Base-by-base conservation (phyloP, 2,797 vertebrate species). In the Telmatherina bonti region DNA sequence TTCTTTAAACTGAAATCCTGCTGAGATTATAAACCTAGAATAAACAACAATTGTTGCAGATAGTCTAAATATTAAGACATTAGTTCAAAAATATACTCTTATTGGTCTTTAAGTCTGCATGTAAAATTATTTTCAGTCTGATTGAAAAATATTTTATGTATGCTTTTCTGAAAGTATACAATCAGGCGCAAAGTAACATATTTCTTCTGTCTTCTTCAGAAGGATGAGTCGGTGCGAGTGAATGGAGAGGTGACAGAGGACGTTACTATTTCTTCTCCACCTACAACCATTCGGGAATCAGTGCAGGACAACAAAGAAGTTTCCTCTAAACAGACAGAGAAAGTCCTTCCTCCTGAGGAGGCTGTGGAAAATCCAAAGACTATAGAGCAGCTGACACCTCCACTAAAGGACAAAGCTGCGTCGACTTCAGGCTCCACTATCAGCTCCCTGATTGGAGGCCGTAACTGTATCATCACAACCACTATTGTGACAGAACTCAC, bases 141-240 rank as follows among this genome's bases (percentile, higher is more conserved):
- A 22, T 49, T 57, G 5, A 26, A 57, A 43, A 31, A 16, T 15
- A 27, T 49, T 36, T 35, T 26, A 33, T 8, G 12, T n/a, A 24
- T 45, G n/a, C 20, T 51, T 27, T 29, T 16, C 1, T 59, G 53
- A 43, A 69, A n/a, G n/a, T 26, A 31, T 20, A 27, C 57, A 53
- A 43, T 30, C 5, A 6, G 18, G 27, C 30, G 31, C 10, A 33
- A 51, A 47, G 27, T 49, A 35, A 55, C 18, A 11, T 54, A 33
- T 18, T 9, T 2, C 20, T 49, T 63, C 9, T 63, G 26, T 87
- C 27, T 20, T 62, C 3, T 29, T 79, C 70, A 93, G 89, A 77
- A 86, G 82, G 97, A 98, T 53, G 95, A 96, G 63, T 93, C 96
- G 85, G 89, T 96, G 88, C 96, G 94, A 65, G 60, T 97, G 74